Percentiles rank a stretch among this genome's conserved stretches.
Evolutionary conservation across 2,797 vertebrate genomes (phyloP).

Genomic region (Chloroceryle amazona): DNA sequence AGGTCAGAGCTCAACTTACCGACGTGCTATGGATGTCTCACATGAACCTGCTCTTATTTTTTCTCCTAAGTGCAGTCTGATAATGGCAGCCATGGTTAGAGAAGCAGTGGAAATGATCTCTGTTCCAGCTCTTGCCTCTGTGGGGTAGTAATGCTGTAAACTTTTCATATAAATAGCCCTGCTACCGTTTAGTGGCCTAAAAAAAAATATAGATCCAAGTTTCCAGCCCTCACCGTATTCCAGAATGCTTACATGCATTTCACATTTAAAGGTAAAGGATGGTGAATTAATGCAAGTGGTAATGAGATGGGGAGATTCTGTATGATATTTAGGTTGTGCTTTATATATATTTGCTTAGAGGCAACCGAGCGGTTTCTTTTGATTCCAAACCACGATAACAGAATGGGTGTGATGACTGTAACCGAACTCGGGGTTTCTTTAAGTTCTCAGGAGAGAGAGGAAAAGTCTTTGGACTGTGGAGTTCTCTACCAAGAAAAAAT

Average conservation of each 20-base stretch:
- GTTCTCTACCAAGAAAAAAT: background rate
- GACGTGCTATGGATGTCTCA: background rate
- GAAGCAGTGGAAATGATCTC: background rate
- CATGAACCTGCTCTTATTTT: background rate
- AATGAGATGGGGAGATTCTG: background rate
- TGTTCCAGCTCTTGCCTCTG: background rate
- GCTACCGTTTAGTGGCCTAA: background rate
- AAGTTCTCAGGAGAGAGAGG: background rate
- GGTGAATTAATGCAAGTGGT: background rate
- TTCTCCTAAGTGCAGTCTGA: background rate
- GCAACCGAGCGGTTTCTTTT: background rate
- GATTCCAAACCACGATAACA: slow-evolving; percentile 3
- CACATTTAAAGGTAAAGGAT: background rate
- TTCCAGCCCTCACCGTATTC: background rate
- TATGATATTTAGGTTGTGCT: background rate
- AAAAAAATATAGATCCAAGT: background rate
- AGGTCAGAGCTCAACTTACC: background rate
- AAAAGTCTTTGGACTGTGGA: background rate
- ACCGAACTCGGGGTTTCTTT: background rate
- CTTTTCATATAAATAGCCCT: background rate
- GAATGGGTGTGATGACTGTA: background rate
- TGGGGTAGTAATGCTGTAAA: background rate
- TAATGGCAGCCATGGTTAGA: background rate
- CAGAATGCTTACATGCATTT: background rate
- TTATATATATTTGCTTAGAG: background rate